These are phyloP conservation scores for Plagodis dolabraria DNA, from an alignment of 2,888 invertebrate species.

Conservation along the genomic window DNA sequence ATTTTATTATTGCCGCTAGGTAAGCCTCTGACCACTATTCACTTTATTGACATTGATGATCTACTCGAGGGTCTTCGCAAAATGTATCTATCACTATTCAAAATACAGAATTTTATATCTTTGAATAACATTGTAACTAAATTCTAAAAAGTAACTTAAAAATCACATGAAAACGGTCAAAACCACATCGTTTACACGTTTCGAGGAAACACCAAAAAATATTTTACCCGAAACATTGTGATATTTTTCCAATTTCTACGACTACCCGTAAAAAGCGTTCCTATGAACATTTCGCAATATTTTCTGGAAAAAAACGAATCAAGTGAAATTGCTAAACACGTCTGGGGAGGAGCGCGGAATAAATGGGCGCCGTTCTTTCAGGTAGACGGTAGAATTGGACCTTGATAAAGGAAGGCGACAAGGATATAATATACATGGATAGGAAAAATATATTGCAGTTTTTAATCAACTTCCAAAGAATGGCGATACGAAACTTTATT, in stretches of 20 bases:
- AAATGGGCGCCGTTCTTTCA: slow-evolving; percentile 51
- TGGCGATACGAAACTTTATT: background rate
- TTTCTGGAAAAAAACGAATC: slow-evolving; percentile 38
- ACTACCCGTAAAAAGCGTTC: background rate
- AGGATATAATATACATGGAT: slow-evolving; percentile 17
- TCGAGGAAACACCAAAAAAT: too few relatives aligned
- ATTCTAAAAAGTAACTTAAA: too few relatives aligned
- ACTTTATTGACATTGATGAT: too few relatives aligned
- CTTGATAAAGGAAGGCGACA: slow-evolving; percentile 40
- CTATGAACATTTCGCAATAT: slow-evolving; percentile 33
- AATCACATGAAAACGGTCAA: too few relatives aligned
- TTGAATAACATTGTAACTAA: too few relatives aligned
- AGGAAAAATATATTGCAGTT: background rate
- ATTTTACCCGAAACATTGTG: background rate
- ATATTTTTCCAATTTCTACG: background rate
- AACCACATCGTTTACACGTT: too few relatives aligned
- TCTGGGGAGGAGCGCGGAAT: slow-evolving; percentile 44
- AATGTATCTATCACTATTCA: too few relatives aligned
- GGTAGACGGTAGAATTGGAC: slow-evolving; percentile 44
- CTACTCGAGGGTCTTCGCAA: too few relatives aligned
- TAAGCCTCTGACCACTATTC: too few relatives aligned
- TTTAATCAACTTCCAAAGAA: background rate
- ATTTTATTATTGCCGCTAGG: too few relatives aligned
- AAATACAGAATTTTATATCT: too few relatives aligned
- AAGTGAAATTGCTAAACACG: slow-evolving; percentile 50